Evolutionary conservation across 2,888 invertebrate species (phyloP), one percentile per base, ranked within the genome.

Genomic region (Dryadula phaetusa): DNA sequence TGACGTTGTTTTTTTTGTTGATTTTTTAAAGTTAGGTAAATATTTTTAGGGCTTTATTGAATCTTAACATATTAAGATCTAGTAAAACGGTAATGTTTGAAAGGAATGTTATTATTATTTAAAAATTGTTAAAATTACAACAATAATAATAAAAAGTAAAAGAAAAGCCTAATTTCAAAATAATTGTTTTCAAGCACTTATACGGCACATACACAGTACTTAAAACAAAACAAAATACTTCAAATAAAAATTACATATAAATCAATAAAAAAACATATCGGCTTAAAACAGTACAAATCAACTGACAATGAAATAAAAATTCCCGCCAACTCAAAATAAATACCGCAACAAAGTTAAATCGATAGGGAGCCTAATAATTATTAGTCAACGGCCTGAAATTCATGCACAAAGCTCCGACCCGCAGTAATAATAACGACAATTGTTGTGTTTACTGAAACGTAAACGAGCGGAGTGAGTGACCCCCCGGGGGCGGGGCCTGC

Each of bases 401-500:
- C 92, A 90, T 90, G 91, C 91, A 92, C 92, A 92, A 92, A 92
- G 92, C 90, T 85, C 86, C 88, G 91, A 86, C 87, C 92, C 91
- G 85, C 91, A 91, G 89, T 87, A 90, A 92, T 92, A 92, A 92
- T 92, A 92, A 92, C 90, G 90, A 88, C 92, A 90, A 91, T 91
- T 92, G 92, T 92, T 92, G 91, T 92, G 92, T 92, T 92, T 91
- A 92, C 88, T 91, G 92, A 88, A 88, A 91, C 92, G 92, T 91
- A 88, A 92, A 90, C 89, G 87, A 79, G 82, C 80, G 81, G 74
- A 67, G 79, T 82, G 85, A 79, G 81, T 82, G 70, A 73, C 72
- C 76, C 79, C 82, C 84, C 78, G 79, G 74, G 74, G 79, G 82
- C 85, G 81, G 78, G 84, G 75, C 71, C 58, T 73, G 76, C 77